Base-by-base conservation (phyloP, 37 sponge, comb jelly and placozoan genomes). In the Chondrilla cf. caribensis region DNA sequence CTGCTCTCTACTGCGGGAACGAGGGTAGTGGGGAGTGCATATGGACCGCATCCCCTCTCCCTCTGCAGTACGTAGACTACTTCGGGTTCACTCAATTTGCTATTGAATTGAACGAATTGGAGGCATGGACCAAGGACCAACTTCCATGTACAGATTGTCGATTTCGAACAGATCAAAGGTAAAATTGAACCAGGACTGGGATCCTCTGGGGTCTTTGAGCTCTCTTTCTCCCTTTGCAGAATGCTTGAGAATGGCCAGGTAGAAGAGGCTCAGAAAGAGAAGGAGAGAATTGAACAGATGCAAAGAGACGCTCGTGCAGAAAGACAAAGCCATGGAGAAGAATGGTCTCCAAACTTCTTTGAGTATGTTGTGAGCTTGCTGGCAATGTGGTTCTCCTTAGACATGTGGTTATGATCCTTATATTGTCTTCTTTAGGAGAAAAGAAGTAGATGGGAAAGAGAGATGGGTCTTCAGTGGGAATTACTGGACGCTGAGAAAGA, bases 81-180 rank as follows among this genome's bases (percentile, higher is more conserved):
- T 92, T 85, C 36, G 86, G 90, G 17, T 88, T 92, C 70, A 79
- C 82, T 22, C 83, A 88, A 59, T 92, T 82, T 88, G 90, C 92
- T 22, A 82, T 92, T 26, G 86, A 79, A 25, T 70, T 92, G 58
- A 92, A 92, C 58, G 89, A 82, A 31, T 35, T 92, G 29, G 70
- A 78, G 47, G 77, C 81, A 25, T 57, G 54, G 15, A 33, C 55
- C 19, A 54, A 19, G 3, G 80, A 78, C 25, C 58, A 75, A 35
- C 80, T 92, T 18, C 92, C 92, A 18, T 38, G 47, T 31, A 88
- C 90, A 0, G 92, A 92, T 83, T 79, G 80, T 38, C 80, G 92
- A 36, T 86, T 88, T 60, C 58, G 92, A 79, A 82, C 92, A 71
- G 92, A 92, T 60, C 92, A 92, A 47, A 81, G 90, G 86, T 88